Evolutionary conservation across 2,113 vertebrate genomes (phyloP).

Genomic region (Theropithecus gelada): DNA sequence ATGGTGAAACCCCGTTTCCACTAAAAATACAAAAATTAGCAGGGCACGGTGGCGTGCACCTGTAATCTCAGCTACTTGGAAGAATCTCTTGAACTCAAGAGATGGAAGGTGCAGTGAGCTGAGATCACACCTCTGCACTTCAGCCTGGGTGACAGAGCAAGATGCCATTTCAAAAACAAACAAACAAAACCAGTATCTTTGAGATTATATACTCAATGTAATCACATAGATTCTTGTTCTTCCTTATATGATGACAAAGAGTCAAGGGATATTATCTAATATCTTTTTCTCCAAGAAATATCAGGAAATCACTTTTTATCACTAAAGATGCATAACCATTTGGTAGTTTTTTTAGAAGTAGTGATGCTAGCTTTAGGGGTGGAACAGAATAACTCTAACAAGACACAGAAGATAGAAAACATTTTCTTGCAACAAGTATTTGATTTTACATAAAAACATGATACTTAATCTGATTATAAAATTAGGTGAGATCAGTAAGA

Average conservation of each 20-base stretch:
- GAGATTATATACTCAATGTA: background rate
- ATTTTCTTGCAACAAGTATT: slow-evolving; percentile 1
- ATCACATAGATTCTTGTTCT: background rate
- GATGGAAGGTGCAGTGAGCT: no score
- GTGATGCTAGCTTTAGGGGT: background rate
- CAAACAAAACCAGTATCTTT: background rate
- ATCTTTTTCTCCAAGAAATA: background rate
- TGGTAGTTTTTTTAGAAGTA: background rate
- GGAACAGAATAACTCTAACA: background rate
- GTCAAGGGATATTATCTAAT: background rate
- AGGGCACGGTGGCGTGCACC: no score
- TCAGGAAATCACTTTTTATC: background rate
- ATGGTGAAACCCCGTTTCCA: no score
- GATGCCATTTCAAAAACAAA: no score
- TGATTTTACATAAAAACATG: background rate
- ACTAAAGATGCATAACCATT: background rate
- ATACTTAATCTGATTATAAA: slow-evolving; percentile 30
- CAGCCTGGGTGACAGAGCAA: no score
- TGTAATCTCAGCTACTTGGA: no score
- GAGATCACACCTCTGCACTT: no score
- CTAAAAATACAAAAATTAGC: no score
- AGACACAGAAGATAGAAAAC: background rate
- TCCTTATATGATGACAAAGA: background rate
- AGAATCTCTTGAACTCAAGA: no score
- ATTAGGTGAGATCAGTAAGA: background rate